Percentiles rank a stretch among this genome's conserved stretches.
Evolutionary conservation across 2,113 vertebrate species (phyloP).

Genomic region (Eretmochelys imbricata): DNA sequence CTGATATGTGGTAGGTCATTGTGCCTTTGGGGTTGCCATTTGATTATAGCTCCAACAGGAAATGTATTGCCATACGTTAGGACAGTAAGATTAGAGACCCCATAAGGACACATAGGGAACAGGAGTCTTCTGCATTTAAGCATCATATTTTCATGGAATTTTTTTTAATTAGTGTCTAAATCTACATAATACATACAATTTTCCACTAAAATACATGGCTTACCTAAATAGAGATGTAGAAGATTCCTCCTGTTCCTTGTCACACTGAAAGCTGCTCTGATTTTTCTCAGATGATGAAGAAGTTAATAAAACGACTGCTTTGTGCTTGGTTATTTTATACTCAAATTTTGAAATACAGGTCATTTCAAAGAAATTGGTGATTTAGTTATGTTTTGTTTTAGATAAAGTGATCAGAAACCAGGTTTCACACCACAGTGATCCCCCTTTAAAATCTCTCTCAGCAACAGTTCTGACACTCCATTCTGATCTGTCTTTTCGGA

Average conservation of each 20-base stretch:
- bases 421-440: background rate
- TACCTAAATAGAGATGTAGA: background rate
- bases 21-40: background rate
- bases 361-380: background rate
- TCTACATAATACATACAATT: background rate
- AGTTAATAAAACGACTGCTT: background rate
- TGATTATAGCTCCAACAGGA: background rate
- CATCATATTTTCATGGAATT: background rate
- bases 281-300: background rate
- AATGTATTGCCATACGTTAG: background rate
- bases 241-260: background rate
- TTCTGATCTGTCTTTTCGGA: background rate
- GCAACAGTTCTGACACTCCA: background rate
- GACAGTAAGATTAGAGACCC: background rate
- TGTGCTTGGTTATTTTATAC: background rate
- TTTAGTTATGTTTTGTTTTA: background rate
- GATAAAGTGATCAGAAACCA: background rate
- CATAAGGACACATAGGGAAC: background rate
- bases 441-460: background rate
- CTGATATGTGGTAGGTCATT: background rate
- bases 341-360: background rate
- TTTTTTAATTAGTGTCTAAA: background rate
- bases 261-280: background rate
- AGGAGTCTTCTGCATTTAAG: background rate
- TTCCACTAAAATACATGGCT: background rate